Percentiles rank a stretch among this genome's conserved stretches.
Evolutionary conservation across 2,113 vertebrate species (phyloP).

Genomic region (Tupaia chinensis): DNA sequence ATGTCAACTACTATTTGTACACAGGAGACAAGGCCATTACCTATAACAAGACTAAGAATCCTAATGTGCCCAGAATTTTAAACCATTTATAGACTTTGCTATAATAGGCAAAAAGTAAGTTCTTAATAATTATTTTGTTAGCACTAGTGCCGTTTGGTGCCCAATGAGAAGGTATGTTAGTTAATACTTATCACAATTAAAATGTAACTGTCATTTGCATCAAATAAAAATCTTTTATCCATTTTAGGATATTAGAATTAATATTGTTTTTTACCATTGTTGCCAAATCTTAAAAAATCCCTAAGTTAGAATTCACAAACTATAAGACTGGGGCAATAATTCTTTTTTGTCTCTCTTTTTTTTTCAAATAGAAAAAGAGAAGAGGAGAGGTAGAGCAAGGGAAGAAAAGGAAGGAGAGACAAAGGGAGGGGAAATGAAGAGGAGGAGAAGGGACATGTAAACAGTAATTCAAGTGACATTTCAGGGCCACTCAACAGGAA

Average conservation of each 20-base stretch:
- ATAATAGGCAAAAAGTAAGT: constrained; percentile 27
- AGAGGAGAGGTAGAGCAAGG: background rate
- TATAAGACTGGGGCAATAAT: background rate
- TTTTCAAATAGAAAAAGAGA: background rate
- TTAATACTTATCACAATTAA: background rate
- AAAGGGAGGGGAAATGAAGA: rapidly evolving
- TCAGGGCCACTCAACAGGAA: background rate
- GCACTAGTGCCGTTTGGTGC: background rate
- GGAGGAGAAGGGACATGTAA: background rate
- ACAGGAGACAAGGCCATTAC: background rate
- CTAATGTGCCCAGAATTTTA: background rate
- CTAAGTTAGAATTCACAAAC: constrained; percentile 19
- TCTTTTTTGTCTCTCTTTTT: background rate
- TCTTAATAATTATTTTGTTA: constrained; percentile 12
- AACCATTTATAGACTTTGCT: background rate
- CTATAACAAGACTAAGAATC: background rate
- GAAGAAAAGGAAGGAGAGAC: background rate
- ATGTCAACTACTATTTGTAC: constrained; percentile 12
- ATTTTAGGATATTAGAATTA: constrained; percentile 14
- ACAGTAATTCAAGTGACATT: background rate
- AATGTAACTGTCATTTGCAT: background rate
- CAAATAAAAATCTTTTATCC: constrained; percentile 32
- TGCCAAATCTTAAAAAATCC: constrained; percentile 36
- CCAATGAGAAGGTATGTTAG: background rate
- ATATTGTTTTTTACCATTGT: background rate